A percentile compares a stretch with the other conserved stretches of the same genome.
phyloP scores from a whole-genome alignment of 53 echinoderm and acorn worm species.

The Stichopus horrens region DNA sequence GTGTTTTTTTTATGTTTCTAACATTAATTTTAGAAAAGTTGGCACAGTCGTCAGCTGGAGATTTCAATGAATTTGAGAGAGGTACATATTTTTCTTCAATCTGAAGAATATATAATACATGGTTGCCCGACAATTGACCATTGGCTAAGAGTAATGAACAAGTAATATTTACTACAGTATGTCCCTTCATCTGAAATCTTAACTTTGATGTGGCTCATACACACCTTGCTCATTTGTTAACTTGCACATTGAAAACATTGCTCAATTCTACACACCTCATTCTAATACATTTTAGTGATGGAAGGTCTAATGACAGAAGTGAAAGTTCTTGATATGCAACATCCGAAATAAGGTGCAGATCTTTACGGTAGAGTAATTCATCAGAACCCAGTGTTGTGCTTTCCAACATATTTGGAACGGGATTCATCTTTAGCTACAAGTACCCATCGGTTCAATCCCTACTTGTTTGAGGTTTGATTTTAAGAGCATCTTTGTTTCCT shows the following conservation, averaged over 20 bases:
- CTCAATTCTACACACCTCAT: neutral
- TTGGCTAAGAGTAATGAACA: neutral
- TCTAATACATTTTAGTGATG: conserved; percentile 3
- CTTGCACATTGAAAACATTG: neutral
- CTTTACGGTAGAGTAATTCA: conserved; percentile 19
- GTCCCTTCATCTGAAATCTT: neutral
- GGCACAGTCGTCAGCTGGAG: no score
- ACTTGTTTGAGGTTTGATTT: no score
- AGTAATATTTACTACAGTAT: neutral
- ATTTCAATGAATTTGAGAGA: no score
- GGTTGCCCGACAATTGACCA: neutral
- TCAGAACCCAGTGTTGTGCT: neutral
- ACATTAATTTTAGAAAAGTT: neutral
- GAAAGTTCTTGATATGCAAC: conserved; percentile 24
- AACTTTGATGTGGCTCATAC: neutral
- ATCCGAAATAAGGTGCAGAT: conserved; percentile 2
- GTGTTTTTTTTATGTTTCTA: neutral
- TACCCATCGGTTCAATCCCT: no score
- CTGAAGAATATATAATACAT: neutral
- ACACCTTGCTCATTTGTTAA: conserved; percentile 6
- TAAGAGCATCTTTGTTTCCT: no score
- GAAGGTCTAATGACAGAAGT: conserved; percentile 3
- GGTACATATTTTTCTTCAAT: conserved; percentile 7
- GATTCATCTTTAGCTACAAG: no score
- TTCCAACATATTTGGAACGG: no score